Evolutionary conservation across 2,888 invertebrate species (phyloP).

Genomic region (Plebejus argus): DNA sequence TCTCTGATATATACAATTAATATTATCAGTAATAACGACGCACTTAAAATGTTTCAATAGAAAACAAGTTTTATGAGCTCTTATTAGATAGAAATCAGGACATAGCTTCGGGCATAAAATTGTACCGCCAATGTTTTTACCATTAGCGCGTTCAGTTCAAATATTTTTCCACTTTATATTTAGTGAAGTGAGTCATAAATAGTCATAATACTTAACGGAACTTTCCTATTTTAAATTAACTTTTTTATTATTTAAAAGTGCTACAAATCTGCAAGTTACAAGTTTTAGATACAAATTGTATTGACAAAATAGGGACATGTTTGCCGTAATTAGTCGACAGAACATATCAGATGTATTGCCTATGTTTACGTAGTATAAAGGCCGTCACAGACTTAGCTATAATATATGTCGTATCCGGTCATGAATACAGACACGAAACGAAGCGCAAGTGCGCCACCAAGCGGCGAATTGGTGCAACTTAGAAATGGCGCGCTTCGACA

Average conservation of each 20-base stretch:
- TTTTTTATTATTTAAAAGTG: not conserved
- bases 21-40: slow-evolving; percentile 6
- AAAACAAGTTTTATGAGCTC: slow-evolving; percentile 22
- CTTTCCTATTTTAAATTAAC: not conserved
- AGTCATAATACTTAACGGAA: not conserved
- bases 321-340: not conserved
- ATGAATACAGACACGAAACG: no score
- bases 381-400: no score
- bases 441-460: no score
- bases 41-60: slow-evolving; percentile 21
- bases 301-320: not conserved
- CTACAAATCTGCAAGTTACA: not conserved
- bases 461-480: no score
- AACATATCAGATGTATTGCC: no score
- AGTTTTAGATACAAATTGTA: not conserved
- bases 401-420: no score
- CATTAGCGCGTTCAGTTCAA: not conserved
- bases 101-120: slow-evolving; percentile 3
- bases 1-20: not conserved
- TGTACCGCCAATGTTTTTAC: not conserved
- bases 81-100: slow-evolving; percentile 19
- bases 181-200: not conserved
- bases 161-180: not conserved
- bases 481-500: no score
- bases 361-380: no score